Evolutionary conservation across 2,113 vertebrate species (phyloP), one percentile per base, ranked within the genome.

Genomic region (Hippoglossus stenolepis): DNA sequence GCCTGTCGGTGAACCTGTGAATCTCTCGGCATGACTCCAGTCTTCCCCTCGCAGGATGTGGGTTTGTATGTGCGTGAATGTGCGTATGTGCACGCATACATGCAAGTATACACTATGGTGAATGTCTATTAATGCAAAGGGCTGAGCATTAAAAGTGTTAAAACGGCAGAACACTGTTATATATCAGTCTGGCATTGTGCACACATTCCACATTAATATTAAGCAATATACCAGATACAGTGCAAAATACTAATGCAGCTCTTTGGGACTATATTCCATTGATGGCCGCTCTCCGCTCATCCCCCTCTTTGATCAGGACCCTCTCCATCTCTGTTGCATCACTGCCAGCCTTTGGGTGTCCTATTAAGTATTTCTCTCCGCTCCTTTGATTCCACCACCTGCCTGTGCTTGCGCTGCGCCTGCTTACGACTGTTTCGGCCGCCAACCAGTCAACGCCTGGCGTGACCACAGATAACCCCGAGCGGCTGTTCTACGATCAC

Each of bases 351-450:
- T 81, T 84, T 66, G 72, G 77, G 80, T 83, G 64, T 83, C 82
- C 82, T 67, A 62, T 68, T 65, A 77, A 84, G 66, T 15, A 7
- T 65, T 40, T 80, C 74, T 78, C 70, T 70, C 67, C 77, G 59
- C 20, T 40, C 72, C 69, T 77, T 84, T 86, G 74, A 82, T 75
- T 82, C 56, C 28, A 73, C 86, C 85, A 78, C 87, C 85, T 86
- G 81, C 78, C 65, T 66, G 75, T 2, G 23, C 66, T 73, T 35
- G 65, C 51, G 72, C 17, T 58, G 58, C 57, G 64, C 51, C 26
- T 49, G 49, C 21, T 64, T 54, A 28, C 12, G 47, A 72, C 65
- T 1, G 47, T 67, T 70, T 56, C 51, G 58, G 31, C 60, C 21
- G 26, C 24, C 6, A 7, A 31, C 51, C 58, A 49, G 18, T 56